Conservation (phyloP, 2,888 invertebrate species). For the Trachelus stipa region DNA sequence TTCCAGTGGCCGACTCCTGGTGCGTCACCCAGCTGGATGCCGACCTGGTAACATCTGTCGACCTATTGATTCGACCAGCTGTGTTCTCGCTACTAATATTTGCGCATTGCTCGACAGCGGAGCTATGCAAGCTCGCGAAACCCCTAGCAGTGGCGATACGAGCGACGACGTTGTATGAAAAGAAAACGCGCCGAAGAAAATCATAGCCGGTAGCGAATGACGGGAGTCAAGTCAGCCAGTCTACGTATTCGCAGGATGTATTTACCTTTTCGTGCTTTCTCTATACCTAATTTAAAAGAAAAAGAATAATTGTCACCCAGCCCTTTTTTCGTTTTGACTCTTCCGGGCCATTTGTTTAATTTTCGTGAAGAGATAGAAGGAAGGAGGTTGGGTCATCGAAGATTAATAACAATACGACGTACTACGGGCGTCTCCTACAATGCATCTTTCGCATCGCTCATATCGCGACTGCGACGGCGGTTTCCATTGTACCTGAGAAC, state of each 20-base stretch:
- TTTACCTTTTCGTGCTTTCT: too few relatives aligned
- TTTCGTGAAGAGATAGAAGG: constrained; percentile 7
- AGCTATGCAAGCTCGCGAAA: not conserved
- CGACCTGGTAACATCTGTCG: not conserved
- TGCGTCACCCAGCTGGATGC: not conserved
- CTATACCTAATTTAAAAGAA: too few relatives aligned
- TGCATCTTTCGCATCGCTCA: constrained; percentile 55
- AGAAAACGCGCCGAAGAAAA: not conserved
- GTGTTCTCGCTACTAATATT: not conserved
- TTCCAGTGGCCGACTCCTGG: not conserved
- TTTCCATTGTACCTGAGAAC: constrained; percentile 48
- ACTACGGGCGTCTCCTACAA: constrained; percentile 41
- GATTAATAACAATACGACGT: constrained; percentile 50
- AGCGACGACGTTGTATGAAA: too few relatives aligned
- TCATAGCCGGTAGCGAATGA: not conserved
- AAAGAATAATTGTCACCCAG: not conserved
- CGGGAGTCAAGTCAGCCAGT: not conserved
- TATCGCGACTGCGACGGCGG: constrained; percentile 33
- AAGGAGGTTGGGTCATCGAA: constrained; percentile 45
- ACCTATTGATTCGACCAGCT: not conserved
- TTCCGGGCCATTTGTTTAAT: not conserved
- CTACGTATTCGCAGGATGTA: not conserved
- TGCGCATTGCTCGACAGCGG: not conserved
- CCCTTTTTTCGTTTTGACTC: not conserved
- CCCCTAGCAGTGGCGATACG: not conserved